phyloP scores from a whole-genome alignment of 2,113 vertebrate species.

The Vicugna pacos region DNA sequence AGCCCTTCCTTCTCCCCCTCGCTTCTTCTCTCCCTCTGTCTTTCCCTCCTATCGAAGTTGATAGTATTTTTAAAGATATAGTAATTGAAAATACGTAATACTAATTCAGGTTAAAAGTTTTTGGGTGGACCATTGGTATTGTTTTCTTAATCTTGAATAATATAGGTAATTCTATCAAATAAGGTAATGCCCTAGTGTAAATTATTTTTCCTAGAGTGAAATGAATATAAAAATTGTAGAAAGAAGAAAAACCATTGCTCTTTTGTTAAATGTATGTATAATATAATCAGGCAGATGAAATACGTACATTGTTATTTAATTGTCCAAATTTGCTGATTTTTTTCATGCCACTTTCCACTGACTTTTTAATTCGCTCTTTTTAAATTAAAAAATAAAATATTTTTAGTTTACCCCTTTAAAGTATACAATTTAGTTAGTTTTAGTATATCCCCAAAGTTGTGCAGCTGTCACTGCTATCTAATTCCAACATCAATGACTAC shows the following conservation, averaged over 20 bases:
- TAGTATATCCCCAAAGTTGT: not conserved
- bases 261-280: not conserved
- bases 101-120: not conserved
- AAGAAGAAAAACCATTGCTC: not conserved
- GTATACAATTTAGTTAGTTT: not conserved
- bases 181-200: not conserved
- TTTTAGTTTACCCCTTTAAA: not conserved
- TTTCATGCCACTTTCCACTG: not conserved
- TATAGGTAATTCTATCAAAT: not conserved
- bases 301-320: not conserved
- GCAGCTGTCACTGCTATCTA: not conserved
- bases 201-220: not conserved
- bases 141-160: not conserved
- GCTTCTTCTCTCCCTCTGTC: not conserved
- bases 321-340: not conserved
- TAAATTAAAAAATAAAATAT: not conserved
- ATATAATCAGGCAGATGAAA: not conserved
- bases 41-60: not conserved
- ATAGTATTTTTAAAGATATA: constrained; percentile 10
- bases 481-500: not conserved
- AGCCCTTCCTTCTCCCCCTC: not conserved
- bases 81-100: not conserved
- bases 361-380: not conserved
- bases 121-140: not conserved
- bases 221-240: not conserved